These are phyloP conservation scores for Drosophila algonquin DNA, from an alignment of 2,888 invertebrate species.

Conservation along the genomic window DNA sequence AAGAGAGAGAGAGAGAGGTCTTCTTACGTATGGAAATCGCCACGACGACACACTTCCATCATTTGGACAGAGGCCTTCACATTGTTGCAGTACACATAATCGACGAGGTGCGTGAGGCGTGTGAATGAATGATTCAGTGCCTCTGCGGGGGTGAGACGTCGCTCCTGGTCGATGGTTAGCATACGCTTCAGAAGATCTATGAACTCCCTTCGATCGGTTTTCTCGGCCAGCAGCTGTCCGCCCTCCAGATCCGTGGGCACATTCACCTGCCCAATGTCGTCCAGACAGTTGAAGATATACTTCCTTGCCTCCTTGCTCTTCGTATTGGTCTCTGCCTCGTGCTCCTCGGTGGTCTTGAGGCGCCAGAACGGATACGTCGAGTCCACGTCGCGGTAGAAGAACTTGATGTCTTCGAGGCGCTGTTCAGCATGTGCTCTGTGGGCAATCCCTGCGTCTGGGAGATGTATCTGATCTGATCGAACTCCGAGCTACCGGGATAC, in stretches of 20 bases:
- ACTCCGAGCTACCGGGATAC: constrained; percentile 99
- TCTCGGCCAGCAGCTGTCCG: constrained; percentile 97
- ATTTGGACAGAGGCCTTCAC: constrained; percentile 98
- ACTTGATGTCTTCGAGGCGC: constrained; percentile 98
- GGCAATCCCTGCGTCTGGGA: constrained; percentile 98
- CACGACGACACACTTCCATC: constrained; percentile 93
- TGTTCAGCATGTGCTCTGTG: constrained; percentile 98
- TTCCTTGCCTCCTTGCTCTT: constrained; percentile 99
- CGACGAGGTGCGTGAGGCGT: constrained; percentile 95
- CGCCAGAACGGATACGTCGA: constrained; percentile 95
- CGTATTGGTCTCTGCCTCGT: constrained; percentile 98
- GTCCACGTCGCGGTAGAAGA: constrained; percentile 98
- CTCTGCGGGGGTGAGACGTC: constrained; percentile 97
- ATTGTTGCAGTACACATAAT: constrained; percentile 98
- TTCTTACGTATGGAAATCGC: constrained; percentile 84
- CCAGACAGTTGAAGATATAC: constrained; percentile 99
- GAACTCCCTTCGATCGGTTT: constrained; percentile 98
- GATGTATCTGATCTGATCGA: constrained; percentile 97
- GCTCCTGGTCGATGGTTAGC: constrained; percentile 99
- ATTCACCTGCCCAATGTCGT: constrained; percentile 98
- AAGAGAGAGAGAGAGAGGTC: background rate
- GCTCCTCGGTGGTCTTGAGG: constrained; percentile 97
- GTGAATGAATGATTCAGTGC: constrained; percentile 98
- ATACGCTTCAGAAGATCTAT: constrained; percentile 98
- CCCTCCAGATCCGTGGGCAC: constrained; percentile 99